A percentile compares a stretch with the other conserved stretches of the same genome.
These are phyloP conservation scores for Macrophya alboannulata DNA, from an alignment of 2,888 invertebrate species.

Conservation along the genomic window DNA sequence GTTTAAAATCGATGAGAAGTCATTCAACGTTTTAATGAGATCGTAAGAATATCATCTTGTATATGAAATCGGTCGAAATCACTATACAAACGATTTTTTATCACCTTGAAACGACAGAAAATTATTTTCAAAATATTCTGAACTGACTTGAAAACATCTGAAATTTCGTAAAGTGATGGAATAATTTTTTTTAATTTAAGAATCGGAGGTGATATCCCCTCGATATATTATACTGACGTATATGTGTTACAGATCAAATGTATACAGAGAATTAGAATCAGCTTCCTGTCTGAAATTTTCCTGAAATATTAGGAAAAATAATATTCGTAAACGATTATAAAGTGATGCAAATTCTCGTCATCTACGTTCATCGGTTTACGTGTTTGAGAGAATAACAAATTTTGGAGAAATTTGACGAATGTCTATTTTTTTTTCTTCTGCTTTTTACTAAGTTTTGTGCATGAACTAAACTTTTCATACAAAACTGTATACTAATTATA, in stretches of 20 bases:
- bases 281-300: slow-evolving; percentile 23
- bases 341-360: slow-evolving; percentile 17
- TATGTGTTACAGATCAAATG: background rate
- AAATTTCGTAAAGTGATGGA: background rate
- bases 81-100: background rate
- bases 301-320: slow-evolving; percentile 8
- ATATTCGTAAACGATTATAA: background rate
- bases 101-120: background rate
- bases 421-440: background rate
- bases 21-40: background rate
- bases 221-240: background rate
- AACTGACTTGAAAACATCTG: background rate
- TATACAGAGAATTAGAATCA: background rate
- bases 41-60: background rate
- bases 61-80: background rate
- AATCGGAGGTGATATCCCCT: background rate
- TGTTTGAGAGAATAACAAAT: background rate
- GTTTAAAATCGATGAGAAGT: background rate
- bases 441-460: slow-evolving; percentile 38
- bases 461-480: slow-evolving; percentile 36
- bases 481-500: slow-evolving; percentile 4
- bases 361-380: background rate
- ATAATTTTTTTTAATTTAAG: background rate
- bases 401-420: background rate
- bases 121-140: background rate